phyloP scores from a whole-genome alignment of 2,888 invertebrate species.

The Drosophila siamana region DNA sequence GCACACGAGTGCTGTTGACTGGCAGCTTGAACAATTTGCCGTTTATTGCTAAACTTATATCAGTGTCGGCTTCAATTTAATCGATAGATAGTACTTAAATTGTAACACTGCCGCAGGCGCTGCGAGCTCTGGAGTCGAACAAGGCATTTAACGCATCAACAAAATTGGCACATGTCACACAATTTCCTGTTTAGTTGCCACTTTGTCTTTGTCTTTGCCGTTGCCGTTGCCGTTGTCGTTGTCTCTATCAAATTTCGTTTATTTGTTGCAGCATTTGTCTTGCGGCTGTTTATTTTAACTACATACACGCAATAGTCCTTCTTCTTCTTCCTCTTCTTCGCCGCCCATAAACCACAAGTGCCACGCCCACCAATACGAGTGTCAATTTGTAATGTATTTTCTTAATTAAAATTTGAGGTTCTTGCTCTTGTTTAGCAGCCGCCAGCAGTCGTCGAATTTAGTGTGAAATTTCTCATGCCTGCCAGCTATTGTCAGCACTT shows the following conservation, averaged over 20 bases:
- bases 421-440: background rate
- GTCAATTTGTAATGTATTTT: constrained; percentile 39
- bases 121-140: background rate
- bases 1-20: no score
- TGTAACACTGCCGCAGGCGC: constrained; percentile 1
- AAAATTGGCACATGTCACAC: constrained; percentile 31
- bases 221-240: constrained; percentile 33
- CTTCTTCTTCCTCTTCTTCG: background rate
- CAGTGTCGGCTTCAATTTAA: constrained; percentile 3
- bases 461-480: constrained; percentile 1
- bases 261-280: constrained; percentile 33
- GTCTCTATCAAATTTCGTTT: constrained; percentile 11
- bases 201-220: constrained; percentile 25
- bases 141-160: constrained; percentile 28
- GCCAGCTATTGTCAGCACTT: background rate
- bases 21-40: background rate
- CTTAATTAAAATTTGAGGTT: constrained; percentile 65
- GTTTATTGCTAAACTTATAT: constrained; percentile 4
- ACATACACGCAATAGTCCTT: background rate
- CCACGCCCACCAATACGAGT: constrained; percentile 4
- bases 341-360: background rate
- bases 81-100: constrained; percentile 14
- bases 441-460: background rate
- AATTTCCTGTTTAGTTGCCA: constrained; percentile 32
- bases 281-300: constrained; percentile 24